phyloP scores from a whole-genome alignment of 1,140 invertebrate genomes.

The Heliconius nattereri region DNA sequence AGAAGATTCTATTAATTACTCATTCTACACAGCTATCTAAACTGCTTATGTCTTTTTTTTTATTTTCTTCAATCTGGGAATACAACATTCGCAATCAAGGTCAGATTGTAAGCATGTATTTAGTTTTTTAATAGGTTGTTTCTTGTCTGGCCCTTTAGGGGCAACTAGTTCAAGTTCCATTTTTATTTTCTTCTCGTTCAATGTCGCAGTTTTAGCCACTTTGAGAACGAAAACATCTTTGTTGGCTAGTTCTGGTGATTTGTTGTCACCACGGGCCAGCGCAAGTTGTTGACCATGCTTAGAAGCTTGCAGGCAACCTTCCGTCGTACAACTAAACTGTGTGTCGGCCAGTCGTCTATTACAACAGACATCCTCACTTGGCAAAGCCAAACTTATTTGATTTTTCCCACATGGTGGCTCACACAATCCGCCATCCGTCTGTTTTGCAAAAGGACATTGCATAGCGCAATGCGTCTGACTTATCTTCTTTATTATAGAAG shows the following conservation, averaged over 20 bases:
- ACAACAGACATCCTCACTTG: constrained; percentile 63
- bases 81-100: constrained; percentile 63
- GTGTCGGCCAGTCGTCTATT: constrained; percentile 60
- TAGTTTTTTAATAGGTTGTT: constrained; percentile 55
- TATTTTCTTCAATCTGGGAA: constrained; percentile 51
- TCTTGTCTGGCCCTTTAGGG: constrained; percentile 68
- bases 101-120: constrained; percentile 65
- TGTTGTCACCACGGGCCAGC: constrained; percentile 56
- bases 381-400: constrained; percentile 67
- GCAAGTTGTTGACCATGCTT: constrained; percentile 60
- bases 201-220: constrained; percentile 72
- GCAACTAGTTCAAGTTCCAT: constrained; percentile 70
- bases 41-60: neutral
- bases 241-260: constrained; percentile 50
- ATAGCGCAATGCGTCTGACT: constrained; percentile 72
- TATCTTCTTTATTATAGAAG: constrained; percentile 73
- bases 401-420: constrained; percentile 71
- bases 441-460: constrained; percentile 63
- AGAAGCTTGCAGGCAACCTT: constrained; percentile 62
- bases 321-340: constrained; percentile 71
- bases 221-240: constrained; percentile 71
- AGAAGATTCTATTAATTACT: neutral
- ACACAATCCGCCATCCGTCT: constrained; percentile 52
- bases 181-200: constrained; percentile 72
- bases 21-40: neutral